Percentiles rank a stretch among this genome's conserved stretches.
These are phyloP conservation scores for Labrus mixtus DNA, from an alignment of 2,113 vertebrate genomes.

Conservation along the genomic window DNA sequence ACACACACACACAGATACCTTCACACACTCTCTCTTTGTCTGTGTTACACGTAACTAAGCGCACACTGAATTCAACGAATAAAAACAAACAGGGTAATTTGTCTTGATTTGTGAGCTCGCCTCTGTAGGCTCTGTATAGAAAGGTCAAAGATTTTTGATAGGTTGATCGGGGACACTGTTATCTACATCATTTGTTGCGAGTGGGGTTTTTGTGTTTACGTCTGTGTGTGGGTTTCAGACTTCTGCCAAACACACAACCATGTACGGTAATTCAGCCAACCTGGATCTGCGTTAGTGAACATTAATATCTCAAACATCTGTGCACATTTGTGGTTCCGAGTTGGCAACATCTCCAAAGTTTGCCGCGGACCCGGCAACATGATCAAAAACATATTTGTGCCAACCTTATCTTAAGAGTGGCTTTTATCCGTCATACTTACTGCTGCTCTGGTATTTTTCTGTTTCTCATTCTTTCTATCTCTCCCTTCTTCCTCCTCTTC, in stretches of 20 bases:
- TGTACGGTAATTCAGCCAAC: slow-evolving; percentile 64
- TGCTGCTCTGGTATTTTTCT: slow-evolving; percentile 82
- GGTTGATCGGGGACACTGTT: slow-evolving; percentile 52
- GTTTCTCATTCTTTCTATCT: slow-evolving; percentile 69
- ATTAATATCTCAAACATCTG: slow-evolving; percentile 77
- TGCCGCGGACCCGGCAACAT: slow-evolving; percentile 56
- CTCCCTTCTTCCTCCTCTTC: slow-evolving; percentile 56
- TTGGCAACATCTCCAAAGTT: slow-evolving; percentile 73
- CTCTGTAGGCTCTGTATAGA: slow-evolving; percentile 48
- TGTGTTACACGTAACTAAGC: slow-evolving; percentile 39
- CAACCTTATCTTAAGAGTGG: slow-evolving; percentile 77
- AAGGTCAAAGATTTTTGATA: slow-evolving; percentile 61
- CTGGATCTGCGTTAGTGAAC: slow-evolving; percentile 48
- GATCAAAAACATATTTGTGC: slow-evolving; percentile 77
- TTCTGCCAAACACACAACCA: slow-evolving; percentile 65
- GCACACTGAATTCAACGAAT: slow-evolving; percentile 50
- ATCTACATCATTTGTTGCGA: slow-evolving; percentile 51
- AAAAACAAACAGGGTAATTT: slow-evolving; percentile 67
- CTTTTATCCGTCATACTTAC: slow-evolving; percentile 79
- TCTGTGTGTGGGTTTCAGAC: slow-evolving; percentile 51
- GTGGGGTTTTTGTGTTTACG: slow-evolving; percentile 23
- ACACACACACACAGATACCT: slow-evolving; percentile 13
- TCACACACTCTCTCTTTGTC: slow-evolving; percentile 49
- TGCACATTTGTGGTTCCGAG: slow-evolving; percentile 60
- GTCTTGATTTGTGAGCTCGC: slow-evolving; percentile 52